phyloP scores from a whole-genome alignment of 2,113 vertebrate genomes.

The Actenoides hombroni region DNA sequence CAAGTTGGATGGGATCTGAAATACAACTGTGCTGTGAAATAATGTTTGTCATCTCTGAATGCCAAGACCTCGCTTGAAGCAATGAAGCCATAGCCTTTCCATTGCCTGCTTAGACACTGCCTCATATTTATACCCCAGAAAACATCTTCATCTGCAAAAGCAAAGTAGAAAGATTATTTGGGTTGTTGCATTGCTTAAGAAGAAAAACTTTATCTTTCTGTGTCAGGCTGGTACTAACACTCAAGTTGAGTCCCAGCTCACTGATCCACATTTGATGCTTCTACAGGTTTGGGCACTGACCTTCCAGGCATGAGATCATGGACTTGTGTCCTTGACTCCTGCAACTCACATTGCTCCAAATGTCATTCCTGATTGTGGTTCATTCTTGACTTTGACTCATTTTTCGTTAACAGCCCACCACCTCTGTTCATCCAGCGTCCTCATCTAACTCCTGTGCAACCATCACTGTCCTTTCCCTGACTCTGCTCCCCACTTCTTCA shows the following conservation, averaged over 20 bases:
- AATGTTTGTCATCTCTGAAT: neutral
- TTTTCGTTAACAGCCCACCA: neutral
- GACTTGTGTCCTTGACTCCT: neutral
- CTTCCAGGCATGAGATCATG: neutral
- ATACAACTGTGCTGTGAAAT: neutral
- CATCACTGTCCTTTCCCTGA: neutral
- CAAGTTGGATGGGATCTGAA: neutral
- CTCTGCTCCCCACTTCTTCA: neutral
- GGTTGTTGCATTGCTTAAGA: neutral
- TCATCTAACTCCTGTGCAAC: neutral
- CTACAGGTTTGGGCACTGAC: neutral
- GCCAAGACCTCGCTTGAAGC: neutral
- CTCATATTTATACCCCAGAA: neutral
- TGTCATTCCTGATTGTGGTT: rapidly evolving
- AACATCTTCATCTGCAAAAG: neutral
- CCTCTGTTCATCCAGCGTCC: neutral
- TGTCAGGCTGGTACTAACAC: neutral
- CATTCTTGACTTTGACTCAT: neutral
- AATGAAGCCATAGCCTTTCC: neutral
- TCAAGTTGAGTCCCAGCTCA: neutral
- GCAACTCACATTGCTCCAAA: neutral
- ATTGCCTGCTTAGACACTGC: neutral
- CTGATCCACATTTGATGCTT: neutral
- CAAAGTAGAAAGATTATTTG: neutral
- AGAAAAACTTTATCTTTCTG: neutral